Evolutionary conservation across 2,888 invertebrate species (phyloP), one percentile per base, ranked within the genome.

Genomic region (Apamea sordens): DNA sequence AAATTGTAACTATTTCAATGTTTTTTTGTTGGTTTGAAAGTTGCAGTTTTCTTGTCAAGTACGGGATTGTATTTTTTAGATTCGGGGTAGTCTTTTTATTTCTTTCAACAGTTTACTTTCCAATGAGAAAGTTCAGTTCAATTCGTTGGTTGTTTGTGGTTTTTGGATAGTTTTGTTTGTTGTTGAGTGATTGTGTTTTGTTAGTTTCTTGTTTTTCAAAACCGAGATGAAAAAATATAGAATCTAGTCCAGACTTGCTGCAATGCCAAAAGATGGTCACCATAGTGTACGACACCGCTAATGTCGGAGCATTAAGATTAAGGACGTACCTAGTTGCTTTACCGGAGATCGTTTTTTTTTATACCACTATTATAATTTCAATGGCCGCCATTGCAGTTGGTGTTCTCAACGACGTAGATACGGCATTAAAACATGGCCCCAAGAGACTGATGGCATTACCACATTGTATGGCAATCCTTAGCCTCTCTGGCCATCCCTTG

Each of bases 261-360:
- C 11, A 1, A 0, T 36, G 1, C 59, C 36, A 79, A 82, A 76
- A 69, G 56, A 87, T 94, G 92, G 93, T 88, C 89, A 92, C 91
- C 83, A 4, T 64, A 87, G 50, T 7, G 44, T 79, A 89, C 88
- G 92, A 93, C 93, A 93, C 89, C 89, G 89, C 92, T 94, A 94
- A 94, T 95, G 94, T 92, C 90, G 83, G 88, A 90, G 91, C 94
- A 95, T 95, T 95, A 95, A 93, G 93, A 94, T 94, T 95, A 95
- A 96, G 95, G 95, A 95, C 96, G 92, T 90, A 92, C 92, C 93
- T 92, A 93, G 93, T 93, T 89, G 92, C 93, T 94, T 94, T 95
- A 94, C 94, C 92, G 91, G 94, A 94, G 95, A 94, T 94, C 94
- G 92, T 94, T 94, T 94, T 95, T 96, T 81, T 95, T 96, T 95